Base-by-base conservation (phyloP, 2,797 vertebrate genomes). In the Orientallactaga sibirica region DNA sequence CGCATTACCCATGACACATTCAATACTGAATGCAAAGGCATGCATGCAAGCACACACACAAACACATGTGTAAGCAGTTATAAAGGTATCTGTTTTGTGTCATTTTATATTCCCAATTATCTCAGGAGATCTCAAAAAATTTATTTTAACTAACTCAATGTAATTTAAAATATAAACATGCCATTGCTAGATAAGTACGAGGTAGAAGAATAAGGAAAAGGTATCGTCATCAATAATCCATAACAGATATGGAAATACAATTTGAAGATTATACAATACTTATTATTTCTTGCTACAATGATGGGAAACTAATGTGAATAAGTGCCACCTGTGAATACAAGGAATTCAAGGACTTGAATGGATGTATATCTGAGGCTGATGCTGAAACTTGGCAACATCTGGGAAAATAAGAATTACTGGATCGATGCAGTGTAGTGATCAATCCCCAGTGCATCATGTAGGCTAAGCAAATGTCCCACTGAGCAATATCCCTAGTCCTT, bases 341-440 rank as follows among this genome's bases (percentile, higher is more conserved):
- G 12, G 11, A 9, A 95, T 93, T 55, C 58, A 95, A 74, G 86
- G 33, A 82, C 89, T 55, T 68, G 12, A 86, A 74, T 27, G 29
- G 27, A 11, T 86, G 74, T 95, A 81, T 27, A 92, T 92, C 33
- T 83, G 18, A 68, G 22, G 78, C 5, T 97, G 93, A 95, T 85
- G 91, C 91, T 93, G 77, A 82, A 92, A 93, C 55, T 89, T 96
- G 86, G 84, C 82, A 97, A 94, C 90, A 96, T 92, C 58, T 88
- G 80, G 90, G 92, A 96, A 97, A 96, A 96, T 97, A 96, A 95
- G 74, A 95, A 94, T 96, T 97, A 95, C 96, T 97, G 95, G 92
- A 97, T 96, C 94, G 84, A 61, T n/a, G 24, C 7, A 55, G 25
- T 73, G 15, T 24, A 9, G 73, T 22, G 7, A 52, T 14, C n/a